Evolutionary conservation across 2,888 invertebrate genomes (phyloP), one percentile per base, ranked within the genome.

Genomic region (Lordiphosa andalusiaca): DNA sequence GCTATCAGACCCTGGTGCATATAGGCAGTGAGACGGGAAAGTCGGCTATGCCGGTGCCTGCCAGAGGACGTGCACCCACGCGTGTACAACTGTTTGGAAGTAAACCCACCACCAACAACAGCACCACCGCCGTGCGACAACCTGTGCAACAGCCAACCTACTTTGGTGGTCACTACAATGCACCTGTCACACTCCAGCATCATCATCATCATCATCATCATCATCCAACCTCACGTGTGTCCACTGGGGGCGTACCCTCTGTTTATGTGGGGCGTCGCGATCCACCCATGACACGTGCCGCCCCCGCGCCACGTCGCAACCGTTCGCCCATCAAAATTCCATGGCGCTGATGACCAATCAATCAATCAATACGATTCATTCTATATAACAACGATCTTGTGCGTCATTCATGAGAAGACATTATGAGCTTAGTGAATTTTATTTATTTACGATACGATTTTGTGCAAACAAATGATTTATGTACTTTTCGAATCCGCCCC

Each of bases 311-410:
- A 33, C 85, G 89, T 48, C 89, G 88, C 69, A 86, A 88, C 61
- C 87, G 87, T 63, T 89, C 88, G 44, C 89, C 89, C 65, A 88
- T 86, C 71, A 89, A 89, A 73, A 80, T 86, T 60, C 88, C 88
- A 40, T 88, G 88, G 88, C 82, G 30, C 30, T 30, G 30, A 38
- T 33, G 53, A 61, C 30, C 50, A 36, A 40, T 10, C 41, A 47
- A 67, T 52, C 38, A 25, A 67, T 52, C 38, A 25, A 53, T 52
- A 30, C 51, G 6, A 25, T 53, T 41, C 54, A 48, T 21, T 64
- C 23, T 53, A 42, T 53, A 42, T 21, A 41, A 25, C 35, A 48
- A 41, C 57, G 39, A 40, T 48, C 54, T 13, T 35, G 64, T 64
- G 64, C 63, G 64, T 64, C 63, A 64, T 25, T 13, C 13, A 37